These are phyloP conservation scores for Epizoanthus scotinus DNA, from an alignment of 92 coral and sea anemone species.

Conservation along the genomic window DNA sequence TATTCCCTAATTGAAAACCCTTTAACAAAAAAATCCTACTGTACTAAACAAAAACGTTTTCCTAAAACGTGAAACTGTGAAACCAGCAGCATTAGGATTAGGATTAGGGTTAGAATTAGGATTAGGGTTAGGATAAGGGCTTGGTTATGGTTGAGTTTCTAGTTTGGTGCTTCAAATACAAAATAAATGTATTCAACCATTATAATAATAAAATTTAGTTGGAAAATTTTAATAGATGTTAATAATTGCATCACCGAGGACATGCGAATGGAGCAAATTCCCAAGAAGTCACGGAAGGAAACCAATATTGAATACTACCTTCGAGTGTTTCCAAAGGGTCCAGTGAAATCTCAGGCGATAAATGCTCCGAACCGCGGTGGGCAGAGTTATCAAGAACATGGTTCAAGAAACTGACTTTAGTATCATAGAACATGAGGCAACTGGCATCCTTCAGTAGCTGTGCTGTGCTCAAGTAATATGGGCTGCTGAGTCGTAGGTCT, in stretches of 20 bases:
- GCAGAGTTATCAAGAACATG: slow-evolving; percentile 91
- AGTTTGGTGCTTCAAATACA: no score
- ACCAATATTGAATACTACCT: slow-evolving; percentile 51
- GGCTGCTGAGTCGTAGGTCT: slow-evolving; percentile 75
- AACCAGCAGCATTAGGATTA: no score
- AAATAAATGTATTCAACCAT: no score
- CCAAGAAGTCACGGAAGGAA: neutral
- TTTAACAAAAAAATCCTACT: no score
- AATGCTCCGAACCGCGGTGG: slow-evolving; percentile 75
- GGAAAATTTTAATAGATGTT: neutral
- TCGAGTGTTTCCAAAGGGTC: slow-evolving; percentile 94
- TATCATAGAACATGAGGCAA: slow-evolving; percentile 88
- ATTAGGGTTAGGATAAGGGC: no score
- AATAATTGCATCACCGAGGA: no score
- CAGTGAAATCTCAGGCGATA: slow-evolving; percentile 90
- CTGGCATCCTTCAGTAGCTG: slow-evolving; percentile 72
- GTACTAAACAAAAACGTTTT: no score
- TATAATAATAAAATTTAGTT: no score
- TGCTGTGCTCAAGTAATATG: slow-evolving; percentile 82
- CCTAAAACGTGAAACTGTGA: no score
- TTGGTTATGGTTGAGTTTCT: no score
- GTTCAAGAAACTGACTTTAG: slow-evolving; percentile 87
- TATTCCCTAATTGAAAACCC: no score
- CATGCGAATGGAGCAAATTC: neutral
- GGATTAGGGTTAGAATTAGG: no score